Evolutionary conservation across 2,888 invertebrate species (phyloP), one percentile per base, ranked within the genome.

Genomic region (Caenorhabditis sp.): DNA sequence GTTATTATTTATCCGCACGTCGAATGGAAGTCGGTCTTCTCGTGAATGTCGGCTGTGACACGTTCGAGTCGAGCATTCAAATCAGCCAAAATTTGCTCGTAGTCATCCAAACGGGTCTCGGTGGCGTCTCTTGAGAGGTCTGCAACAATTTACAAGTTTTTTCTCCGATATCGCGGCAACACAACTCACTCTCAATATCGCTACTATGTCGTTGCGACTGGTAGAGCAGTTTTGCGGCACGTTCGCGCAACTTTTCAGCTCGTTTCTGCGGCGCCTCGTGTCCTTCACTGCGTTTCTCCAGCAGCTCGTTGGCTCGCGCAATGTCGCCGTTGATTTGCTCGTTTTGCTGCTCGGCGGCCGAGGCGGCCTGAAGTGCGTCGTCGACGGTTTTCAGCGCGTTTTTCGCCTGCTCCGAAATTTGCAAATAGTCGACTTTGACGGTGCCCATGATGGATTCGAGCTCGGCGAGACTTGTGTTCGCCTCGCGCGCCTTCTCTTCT

Each of bases 391-490:
- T 63, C 68, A 75, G 70, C 14, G 81, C 80, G 27, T 69, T 76
- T 72, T 82, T 82, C n/a, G 81, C 80, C 31, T 76, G 73, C 31
- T 82, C 82, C 6, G 79, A 74, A 27, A 82, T 82, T 67, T 80
- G 78, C 12, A 80, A 74, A 36, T 80, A 78, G 57, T 80, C 78
- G 1, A 80, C 80, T 58, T 79, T 76, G 27, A 79, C 92, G 0
- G 91, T 89, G 64, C 92, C 92, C 69, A 96, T 89, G 6, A 90
- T 89, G 55, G 92, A 92, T 0, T 79, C 83, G 53, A 96, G 93
- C 80, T 93, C 92, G n/a, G 91, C 90, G 57, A 92, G 91, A 0
- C 95, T 94, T 78, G 92, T 91, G 79, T 92, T 92, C 0, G 95
- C 93, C 83, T 23, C 49, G 55, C 73, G 64, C 12, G 79, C 71